phyloP scores from a whole-genome alignment of 2,113 vertebrate species.

The Pelecanus crispus region DNA sequence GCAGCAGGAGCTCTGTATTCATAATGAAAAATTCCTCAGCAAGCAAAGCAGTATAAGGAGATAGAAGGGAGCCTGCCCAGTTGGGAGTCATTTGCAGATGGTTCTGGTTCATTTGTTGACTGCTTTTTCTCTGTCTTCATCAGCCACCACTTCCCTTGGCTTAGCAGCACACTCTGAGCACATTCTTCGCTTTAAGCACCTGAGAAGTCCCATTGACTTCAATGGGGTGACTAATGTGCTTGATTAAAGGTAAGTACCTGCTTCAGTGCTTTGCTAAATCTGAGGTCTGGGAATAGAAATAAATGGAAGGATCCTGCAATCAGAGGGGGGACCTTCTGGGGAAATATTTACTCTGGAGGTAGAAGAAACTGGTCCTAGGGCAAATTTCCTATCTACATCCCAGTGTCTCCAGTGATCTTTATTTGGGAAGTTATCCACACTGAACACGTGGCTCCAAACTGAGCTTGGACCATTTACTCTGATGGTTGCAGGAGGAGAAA shows the following conservation, averaged over 20 bases:
- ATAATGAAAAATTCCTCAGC: constrained; percentile 37
- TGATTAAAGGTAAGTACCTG: constrained; percentile 58
- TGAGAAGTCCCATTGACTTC: constrained; percentile 44
- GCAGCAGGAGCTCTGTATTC: constrained; percentile 33
- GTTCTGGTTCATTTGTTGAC: constrained; percentile 58
- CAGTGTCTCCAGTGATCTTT: background rate
- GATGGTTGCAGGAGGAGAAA: background rate
- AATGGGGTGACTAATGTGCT: constrained; percentile 48
- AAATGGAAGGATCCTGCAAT: background rate
- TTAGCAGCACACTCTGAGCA: background rate
- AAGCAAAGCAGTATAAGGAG: constrained; percentile 22
- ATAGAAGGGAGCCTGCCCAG: constrained; percentile 30
- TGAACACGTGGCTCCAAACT: background rate
- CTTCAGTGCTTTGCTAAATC: constrained; percentile 12
- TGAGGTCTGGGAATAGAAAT: background rate
- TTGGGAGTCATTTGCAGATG: constrained; percentile 53
- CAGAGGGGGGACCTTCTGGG: background rate
- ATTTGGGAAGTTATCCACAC: background rate
- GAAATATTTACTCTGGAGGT: background rate
- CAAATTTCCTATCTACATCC: background rate
- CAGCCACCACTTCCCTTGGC: background rate
- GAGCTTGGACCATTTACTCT: background rate
- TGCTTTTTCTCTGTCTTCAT: constrained; percentile 20
- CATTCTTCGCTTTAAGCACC: constrained; percentile 27
- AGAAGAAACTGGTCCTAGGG: background rate